Base-by-base conservation (phyloP, 2,797 vertebrate species). In the Amblyopsis hoosieri region DNA sequence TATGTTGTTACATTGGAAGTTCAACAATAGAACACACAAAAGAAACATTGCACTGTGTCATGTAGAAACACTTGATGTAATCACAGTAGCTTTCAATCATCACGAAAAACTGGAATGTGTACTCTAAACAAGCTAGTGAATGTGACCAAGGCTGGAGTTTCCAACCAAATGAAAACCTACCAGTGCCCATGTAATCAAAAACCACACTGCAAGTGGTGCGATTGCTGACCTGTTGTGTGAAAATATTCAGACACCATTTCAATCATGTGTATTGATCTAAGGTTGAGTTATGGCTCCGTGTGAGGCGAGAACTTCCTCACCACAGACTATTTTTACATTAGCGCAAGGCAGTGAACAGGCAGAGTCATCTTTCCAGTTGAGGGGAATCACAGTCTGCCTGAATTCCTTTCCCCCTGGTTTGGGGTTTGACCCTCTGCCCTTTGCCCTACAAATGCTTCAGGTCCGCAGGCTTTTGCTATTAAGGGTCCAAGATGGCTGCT, bases 331-430 rank as follows among this genome's bases (percentile, higher is more conserved):
- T 92, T 85, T 75, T 53, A 67, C 90, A 75, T 67, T 56, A 65
- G 74, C 62, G 55, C 45, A 78, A 85, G 87, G 85, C 79, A 49
- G 67, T 57, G 70, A 51, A 77, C 65, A 87, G 85, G 85, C 83
- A 76, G 85, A 87, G 77, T 90, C 88, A 60, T 87, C 88, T 91
- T 91, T 89, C 87, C 83, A 83, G 73, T 77, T 76, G 68, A 53
- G 83, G 72, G 80, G 79, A 86, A 83, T 80, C 80, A 77, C 57
- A 1, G 73, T 62, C 69, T 0, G 73, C 71, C 60, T 75, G 75
- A 87, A 92, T 92, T 91, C 90, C 88, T 88, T 84, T 78, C 76
- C 62, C 75, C 66, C 78, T 80, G 72, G 80, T 85, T 80, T 85
- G 58, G 74, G 74, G 75, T 72, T 74, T 76, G 85, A 90, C 89